phyloP scores from a whole-genome alignment of 2,797 vertebrate species.

The Microcaecilia unicolor region DNA sequence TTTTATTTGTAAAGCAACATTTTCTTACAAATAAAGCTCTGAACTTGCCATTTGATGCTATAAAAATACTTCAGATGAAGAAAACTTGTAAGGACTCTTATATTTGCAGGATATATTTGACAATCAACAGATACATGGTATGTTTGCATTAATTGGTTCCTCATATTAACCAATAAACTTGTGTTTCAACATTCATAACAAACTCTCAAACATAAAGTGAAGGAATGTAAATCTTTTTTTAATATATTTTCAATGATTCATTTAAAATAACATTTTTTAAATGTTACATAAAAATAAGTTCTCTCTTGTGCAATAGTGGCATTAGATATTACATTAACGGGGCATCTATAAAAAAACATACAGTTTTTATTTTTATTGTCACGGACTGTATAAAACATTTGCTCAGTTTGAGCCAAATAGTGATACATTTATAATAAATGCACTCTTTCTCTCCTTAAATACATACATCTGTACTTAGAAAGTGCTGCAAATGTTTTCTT shows the following conservation, averaged over 20 bases:
- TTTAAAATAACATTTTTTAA: constrained; percentile 34
- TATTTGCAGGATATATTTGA: constrained; percentile 1
- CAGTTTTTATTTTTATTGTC: constrained; percentile 32
- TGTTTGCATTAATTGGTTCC: no score
- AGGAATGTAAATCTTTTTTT: constrained; percentile 25
- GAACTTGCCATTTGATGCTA: constrained; percentile 1
- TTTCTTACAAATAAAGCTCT: not conserved
- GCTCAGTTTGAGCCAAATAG: constrained; percentile 73
- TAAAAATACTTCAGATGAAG: not conserved
- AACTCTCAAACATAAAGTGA: constrained; percentile 16
- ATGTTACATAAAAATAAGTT: constrained; percentile 22
- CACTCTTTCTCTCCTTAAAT: constrained; percentile 54
- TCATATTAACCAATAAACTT: no score
- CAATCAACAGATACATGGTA: constrained; percentile 17
- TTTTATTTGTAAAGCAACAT: no score
- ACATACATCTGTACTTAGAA: constrained; percentile 36
- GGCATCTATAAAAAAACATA: constrained; percentile 33
- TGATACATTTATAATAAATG: constrained; percentile 73
- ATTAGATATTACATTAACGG: constrained; percentile 29
- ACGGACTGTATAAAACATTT: constrained; percentile 53
- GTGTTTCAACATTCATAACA: no score
- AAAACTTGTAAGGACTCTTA: not conserved
- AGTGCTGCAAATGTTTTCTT: constrained; percentile 9
- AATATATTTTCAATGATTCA: constrained; percentile 13
- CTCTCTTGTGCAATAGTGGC: constrained; percentile 14